Evolutionary conservation across 2,888 invertebrate species (phyloP), one percentile per base, ranked within the genome.

Genomic region (Pollenia griseotomentosa): DNA sequence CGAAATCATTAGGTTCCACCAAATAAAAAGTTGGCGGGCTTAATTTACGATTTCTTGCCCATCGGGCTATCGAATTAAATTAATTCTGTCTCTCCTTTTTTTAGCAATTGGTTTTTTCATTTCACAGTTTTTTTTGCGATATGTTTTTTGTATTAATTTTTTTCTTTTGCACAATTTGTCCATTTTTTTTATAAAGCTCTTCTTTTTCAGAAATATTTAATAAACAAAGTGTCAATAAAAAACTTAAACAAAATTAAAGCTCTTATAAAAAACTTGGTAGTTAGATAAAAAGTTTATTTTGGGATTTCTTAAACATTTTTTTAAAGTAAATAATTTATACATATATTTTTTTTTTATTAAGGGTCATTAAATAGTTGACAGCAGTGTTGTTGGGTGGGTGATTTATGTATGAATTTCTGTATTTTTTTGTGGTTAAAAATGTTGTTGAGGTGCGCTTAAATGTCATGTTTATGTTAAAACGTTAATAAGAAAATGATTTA

Each of bases 391-490:
- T 46, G 40, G 9, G 19, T 57, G 23, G 14, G 5, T 48, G n/a
- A 80, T 85, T 61, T 74, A 68, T 53, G 42, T 7, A 42, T 53
- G 33, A 19, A 14, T n/a, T 82, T 57, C 12, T 55, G 68, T 75
- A 11, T 77, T 33, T 33, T 33, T 48, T 46, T 63, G 71, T 63
- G 33, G 23, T 33, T 71, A 16, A 46, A 51, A 59, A 33, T 71
- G 11, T 82, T 68, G 16, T 53, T 79, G 55, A 79, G 70, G 83
- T 83, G 86, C 51, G 86, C 86, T 86, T 86, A 86, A 83, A 86
- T 86, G 83, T 86, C 44, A 82, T 19, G 42, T 75, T 68, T 51
- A 51, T 59, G 11, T 68, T 59, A 16, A 33, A 53, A 51, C 19
- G 48, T 81, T 63, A 55, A 19, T 53, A 61, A 78, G 5, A 40